Evolutionary conservation across 1,140 invertebrate species (phyloP).

Genomic region (Hirudo medicinalis): DNA sequence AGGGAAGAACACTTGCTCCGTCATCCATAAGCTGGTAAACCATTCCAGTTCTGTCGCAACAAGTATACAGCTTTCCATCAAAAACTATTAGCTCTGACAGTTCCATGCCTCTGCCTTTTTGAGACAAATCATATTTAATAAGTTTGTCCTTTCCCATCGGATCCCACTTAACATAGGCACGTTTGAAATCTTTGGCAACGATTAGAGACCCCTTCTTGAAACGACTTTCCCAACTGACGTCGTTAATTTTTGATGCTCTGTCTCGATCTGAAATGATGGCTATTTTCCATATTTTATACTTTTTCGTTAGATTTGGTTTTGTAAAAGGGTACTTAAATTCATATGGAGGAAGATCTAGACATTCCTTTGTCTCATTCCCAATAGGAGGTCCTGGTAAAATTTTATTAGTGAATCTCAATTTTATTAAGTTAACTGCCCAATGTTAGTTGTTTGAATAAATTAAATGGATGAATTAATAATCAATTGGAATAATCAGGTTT

Average conservation of each 20-base stretch:
- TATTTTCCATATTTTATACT: slow-evolving; percentile 54
- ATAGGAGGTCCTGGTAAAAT: too few species aligned
- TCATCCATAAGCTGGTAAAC: slow-evolving; percentile 65
- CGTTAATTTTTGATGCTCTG: slow-evolving; percentile 57
- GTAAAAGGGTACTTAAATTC: slow-evolving; percentile 57
- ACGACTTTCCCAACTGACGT: slow-evolving; percentile 57
- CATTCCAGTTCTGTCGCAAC: slow-evolving; percentile 91
- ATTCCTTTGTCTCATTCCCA: slow-evolving; percentile 15
- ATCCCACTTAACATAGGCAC: slow-evolving; percentile 35
- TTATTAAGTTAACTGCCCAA: too few species aligned
- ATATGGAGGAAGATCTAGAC: slow-evolving; percentile 41
- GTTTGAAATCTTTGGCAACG: slow-evolving; percentile 32
- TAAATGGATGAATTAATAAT: too few species aligned
- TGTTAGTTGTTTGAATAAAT: too few species aligned
- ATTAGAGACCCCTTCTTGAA: slow-evolving; percentile 55
- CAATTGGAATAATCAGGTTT: too few species aligned
- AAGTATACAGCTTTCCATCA: slow-evolving; percentile 72
- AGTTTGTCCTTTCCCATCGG: not conserved
- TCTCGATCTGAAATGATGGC: slow-evolving; percentile 83
- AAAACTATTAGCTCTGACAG: slow-evolving; percentile 87
- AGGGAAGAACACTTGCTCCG: slow-evolving; percentile 58
- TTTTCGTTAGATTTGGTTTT: slow-evolving; percentile 51
- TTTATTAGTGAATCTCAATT: too few species aligned
- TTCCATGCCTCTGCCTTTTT: slow-evolving; percentile 56
- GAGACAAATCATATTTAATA: not conserved